Evolutionary conservation across 2,113 vertebrate genomes (phyloP).

Genomic region (Pipra filicauda): DNA sequence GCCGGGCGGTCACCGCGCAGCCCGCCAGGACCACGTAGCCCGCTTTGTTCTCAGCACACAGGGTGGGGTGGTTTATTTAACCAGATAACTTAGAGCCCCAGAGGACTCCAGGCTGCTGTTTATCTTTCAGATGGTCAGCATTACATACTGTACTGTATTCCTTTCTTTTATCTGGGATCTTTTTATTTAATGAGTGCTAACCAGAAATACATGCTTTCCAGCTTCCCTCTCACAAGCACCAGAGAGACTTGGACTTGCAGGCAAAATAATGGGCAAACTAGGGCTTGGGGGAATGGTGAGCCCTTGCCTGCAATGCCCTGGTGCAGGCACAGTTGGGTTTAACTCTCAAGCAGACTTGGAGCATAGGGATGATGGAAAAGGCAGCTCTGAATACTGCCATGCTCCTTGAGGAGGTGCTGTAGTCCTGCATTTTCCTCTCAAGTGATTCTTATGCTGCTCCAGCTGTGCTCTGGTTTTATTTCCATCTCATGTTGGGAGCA

Average conservation of each 20-base stretch:
- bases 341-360: neutral
- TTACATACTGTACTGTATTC: neutral
- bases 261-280: neutral
- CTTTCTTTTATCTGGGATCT: neutral
- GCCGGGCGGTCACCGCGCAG: fast-evolving
- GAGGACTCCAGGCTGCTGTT: neutral
- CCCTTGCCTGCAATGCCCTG: neutral
- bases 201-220: neutral
- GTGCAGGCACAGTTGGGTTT: neutral
- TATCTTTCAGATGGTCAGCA: neutral
- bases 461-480: neutral
- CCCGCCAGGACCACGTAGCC: fast-evolving
- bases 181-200: neutral
- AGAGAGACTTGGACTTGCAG: neutral
- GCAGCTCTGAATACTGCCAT: neutral
- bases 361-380: fast-evolving
- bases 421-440: fast-evolving
- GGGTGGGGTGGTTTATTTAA: neutral
- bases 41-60: fast-evolving
- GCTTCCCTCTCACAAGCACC: fast-evolving
- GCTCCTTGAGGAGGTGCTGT: neutral
- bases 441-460: fast-evolving
- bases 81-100: neutral
- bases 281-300: neutral
- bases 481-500: fast-evolving